Conservation (phyloP, 2,113 vertebrate genomes). For the Psettodes erumei region DNA sequence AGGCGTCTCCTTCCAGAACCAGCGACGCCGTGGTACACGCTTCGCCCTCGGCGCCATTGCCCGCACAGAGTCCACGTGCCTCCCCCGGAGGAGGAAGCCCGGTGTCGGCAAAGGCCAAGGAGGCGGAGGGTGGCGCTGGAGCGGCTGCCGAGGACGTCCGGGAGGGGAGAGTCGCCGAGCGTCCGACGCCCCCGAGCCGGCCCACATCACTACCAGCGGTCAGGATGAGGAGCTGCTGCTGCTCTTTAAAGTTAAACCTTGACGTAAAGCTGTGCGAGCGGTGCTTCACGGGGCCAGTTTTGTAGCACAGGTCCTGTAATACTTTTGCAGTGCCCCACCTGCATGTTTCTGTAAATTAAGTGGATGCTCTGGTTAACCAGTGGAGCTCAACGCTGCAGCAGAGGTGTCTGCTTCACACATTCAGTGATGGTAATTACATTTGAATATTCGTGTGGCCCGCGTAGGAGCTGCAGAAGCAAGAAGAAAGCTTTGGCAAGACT, state of each 20-base stretch:
- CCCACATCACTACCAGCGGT: slow-evolving; percentile 77
- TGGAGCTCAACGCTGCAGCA: not conserved
- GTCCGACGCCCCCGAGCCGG: slow-evolving; percentile 47
- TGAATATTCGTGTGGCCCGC: not conserved
- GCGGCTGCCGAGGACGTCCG: slow-evolving; percentile 1
- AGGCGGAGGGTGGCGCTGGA: not conserved
- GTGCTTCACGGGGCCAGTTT: too few relatives aligned
- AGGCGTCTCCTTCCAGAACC: slow-evolving; percentile 63
- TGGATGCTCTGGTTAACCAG: not conserved
- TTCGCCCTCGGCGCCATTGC: slow-evolving; percentile 12
- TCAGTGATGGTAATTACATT: too few relatives aligned
- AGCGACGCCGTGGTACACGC: not conserved
- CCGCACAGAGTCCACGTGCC: slow-evolving; percentile 1
- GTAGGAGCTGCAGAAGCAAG: slow-evolving; percentile 70
- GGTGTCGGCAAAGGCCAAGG: not conserved
- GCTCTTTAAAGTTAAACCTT: not conserved
- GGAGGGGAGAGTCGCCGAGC: slow-evolving; percentile 24
- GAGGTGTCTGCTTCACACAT: too few relatives aligned
- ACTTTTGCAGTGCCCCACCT: not conserved
- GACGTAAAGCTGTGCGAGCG: not conserved
- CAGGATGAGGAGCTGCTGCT: slow-evolving; percentile 12
- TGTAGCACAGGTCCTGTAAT: not conserved
- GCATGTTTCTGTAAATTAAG: not conserved
- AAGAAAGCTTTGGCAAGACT: slow-evolving; percentile 42
- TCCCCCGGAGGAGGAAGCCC: slow-evolving; percentile 4